Percentiles rank a stretch among this genome's conserved stretches.
phyloP scores from a whole-genome alignment of 2,113 vertebrate genomes.

The Corythaixoides concolor region DNA sequence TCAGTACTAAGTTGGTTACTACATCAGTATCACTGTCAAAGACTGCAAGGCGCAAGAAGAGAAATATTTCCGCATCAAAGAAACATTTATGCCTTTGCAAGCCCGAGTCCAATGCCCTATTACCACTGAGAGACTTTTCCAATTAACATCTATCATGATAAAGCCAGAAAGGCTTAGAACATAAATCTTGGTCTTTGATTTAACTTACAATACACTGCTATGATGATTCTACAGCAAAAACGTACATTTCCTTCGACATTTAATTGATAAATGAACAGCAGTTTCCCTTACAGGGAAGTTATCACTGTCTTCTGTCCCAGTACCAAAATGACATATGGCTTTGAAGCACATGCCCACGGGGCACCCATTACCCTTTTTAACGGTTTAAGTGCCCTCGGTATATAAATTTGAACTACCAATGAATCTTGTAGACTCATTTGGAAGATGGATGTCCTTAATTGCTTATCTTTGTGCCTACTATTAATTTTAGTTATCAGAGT shows the following conservation, averaged over 20 bases:
- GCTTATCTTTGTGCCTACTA: slow-evolving; percentile 50
- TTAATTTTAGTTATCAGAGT: slow-evolving; percentile 67
- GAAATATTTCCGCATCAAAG: background rate
- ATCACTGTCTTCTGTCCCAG: slow-evolving; percentile 51
- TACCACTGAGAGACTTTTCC: slow-evolving; percentile 20
- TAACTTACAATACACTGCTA: slow-evolving; percentile 17
- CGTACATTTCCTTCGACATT: slow-evolving; percentile 8
- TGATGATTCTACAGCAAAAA: slow-evolving; percentile 14
- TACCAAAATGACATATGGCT: slow-evolving; percentile 53
- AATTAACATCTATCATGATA: slow-evolving; percentile 34
- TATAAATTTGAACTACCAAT: slow-evolving; percentile 67
- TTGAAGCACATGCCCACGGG: slow-evolving; percentile 39
- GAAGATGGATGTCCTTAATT: slow-evolving; percentile 72
- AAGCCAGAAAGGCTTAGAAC: background rate
- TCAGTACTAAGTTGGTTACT: background rate
- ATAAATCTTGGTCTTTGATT: slow-evolving; percentile 28
- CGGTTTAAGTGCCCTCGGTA: slow-evolving; percentile 47
- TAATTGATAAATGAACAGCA: slow-evolving; percentile 45
- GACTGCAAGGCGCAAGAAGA: background rate
- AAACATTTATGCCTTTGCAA: background rate
- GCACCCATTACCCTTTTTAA: slow-evolving; percentile 57
- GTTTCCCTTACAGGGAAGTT: slow-evolving; percentile 48
- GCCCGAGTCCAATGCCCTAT: background rate
- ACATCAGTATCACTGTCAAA: background rate
- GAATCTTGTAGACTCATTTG: slow-evolving; percentile 64